Evolutionary conservation across 92 coral and sea anemone species (phyloP), one percentile per base, ranked within the genome.

Genomic region (Palythoa grandiflora): DNA sequence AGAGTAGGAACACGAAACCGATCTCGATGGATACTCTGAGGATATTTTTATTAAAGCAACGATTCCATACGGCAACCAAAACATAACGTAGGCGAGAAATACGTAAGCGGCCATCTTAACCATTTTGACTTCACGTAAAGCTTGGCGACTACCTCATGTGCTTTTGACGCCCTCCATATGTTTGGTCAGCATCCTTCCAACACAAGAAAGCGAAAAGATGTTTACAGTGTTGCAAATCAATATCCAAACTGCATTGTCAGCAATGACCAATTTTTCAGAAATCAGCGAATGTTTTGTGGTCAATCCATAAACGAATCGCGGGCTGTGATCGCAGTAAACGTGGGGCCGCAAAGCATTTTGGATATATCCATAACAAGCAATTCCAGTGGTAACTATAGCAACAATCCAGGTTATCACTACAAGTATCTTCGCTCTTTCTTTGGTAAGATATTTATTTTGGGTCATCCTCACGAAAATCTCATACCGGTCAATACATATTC

Each of bases 391-490:
- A 12, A 81, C 20, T 71, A 66, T 50, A 20, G 86, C 86, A 19
- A 66, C 40, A 20, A 66, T 48, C 86, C 86, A 81, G 13, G 60
- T 65, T 65, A n/a, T 28, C 19, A 81, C 47, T 21, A 81, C 75
- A 20, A 81, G 60, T 63, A 48, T 81, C 75, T 28, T 81, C 47
- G 86, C 53, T 44, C 75, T 47, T 28, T 40, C 40, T 81, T 20
- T 66, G 20, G 86, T 81, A 20, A 81, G 86, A 53, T 65, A 19
- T 36, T 81, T 81, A 1, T 61, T 20, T 36, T 81, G 66, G n/a
- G 86, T 81, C 86, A 81, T 81, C 63, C 86, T 60, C 3, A 81
- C 86, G 8, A 81, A 81, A 40, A 81, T 81, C 76, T 81, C 86
- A 15, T 81, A 81, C 63, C 86, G 86, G 76, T 81, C 86, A 48